A percentile compares a stretch with the other conserved stretches of the same genome.
phyloP scores from a whole-genome alignment of 2,797 vertebrate genomes.

The Falco biarmicus region DNA sequence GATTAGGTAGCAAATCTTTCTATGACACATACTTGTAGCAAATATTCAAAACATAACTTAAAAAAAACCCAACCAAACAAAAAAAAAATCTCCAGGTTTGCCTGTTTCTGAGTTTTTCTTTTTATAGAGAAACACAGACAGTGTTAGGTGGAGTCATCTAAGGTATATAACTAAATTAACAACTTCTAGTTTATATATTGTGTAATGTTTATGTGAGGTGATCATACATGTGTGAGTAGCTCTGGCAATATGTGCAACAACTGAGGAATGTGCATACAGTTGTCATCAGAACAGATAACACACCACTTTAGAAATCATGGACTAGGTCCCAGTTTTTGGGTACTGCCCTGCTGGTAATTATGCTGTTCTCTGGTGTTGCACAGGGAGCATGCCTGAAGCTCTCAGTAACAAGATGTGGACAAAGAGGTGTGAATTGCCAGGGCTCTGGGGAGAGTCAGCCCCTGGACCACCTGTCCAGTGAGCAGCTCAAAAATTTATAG shows the following conservation, averaged over 20 bases:
- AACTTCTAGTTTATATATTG: background rate
- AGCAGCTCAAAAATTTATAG: background rate
- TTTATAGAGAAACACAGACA: background rate
- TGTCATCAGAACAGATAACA: background rate
- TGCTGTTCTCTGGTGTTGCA: background rate
- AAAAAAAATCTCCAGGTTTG: background rate
- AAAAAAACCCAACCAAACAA: background rate
- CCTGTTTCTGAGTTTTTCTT: background rate
- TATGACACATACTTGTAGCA: background rate
- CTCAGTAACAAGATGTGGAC: background rate
- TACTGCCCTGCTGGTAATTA: background rate
- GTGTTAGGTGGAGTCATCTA: background rate
- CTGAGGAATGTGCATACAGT: background rate
- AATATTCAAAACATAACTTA: background rate
- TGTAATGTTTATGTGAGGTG: background rate
- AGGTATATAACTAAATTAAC: background rate
- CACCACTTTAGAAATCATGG: background rate
- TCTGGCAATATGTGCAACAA: background rate
- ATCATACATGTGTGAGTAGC: accelerated
- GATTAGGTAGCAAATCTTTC: background rate
- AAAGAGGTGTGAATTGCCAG: background rate
- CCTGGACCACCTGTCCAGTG: background rate
- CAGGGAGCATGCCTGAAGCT: background rate
- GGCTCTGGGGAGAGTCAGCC: background rate
- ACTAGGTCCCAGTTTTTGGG: accelerated